Base-by-base conservation (phyloP, 2,113 vertebrate genomes). In the Gobiocypris rarus region DNA sequence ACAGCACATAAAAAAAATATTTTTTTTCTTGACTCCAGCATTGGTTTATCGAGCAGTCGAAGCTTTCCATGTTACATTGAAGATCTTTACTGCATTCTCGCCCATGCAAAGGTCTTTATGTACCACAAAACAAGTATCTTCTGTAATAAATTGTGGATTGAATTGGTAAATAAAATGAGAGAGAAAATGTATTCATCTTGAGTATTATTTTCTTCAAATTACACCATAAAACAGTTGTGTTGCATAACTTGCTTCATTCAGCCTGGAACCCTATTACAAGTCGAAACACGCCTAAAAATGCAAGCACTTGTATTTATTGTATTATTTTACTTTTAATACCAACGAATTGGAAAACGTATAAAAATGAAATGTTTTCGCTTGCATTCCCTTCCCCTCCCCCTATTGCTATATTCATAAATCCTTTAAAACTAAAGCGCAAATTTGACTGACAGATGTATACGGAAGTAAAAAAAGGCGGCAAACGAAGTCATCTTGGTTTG, bases 391-490 rank as follows among this genome's bases (percentile, higher is more conserved):
- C 10, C 43, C 2, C n/a, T n/a, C 2, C 24, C 43, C 2, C 13
- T 15, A 14, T 28, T 48, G 28, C 17, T 9, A 13, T 5, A 6
- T 65, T 63, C 41, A 45, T 45, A 61, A 48, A 31, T 24, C 11
- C 13, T 45, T 74, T 10, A 52, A 58, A 31, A 45, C 6, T 2
- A 3, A 19, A 41, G 3, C 61, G 54, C 11, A 48, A 17, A 71
- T 24, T 4, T 28, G 58, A 63, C 56, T 79, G 26, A 65, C 74
- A 31, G 28, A 48, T 70, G 41, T 67, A 69, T 74, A 76, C 84
- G 85, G 87, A 88, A 86, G 85, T 82, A 41, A 84, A 88, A 63
- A 89, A 89, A 84, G 86, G 88, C 88, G 88, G 84, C 82, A 89
- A 89, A 87, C 79, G 67, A 45, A 34, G 43, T 17, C 9, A 5